Conservation (phyloP, 2,113 vertebrate genomes). For the Ornithorhynchus anatinus region DNA sequence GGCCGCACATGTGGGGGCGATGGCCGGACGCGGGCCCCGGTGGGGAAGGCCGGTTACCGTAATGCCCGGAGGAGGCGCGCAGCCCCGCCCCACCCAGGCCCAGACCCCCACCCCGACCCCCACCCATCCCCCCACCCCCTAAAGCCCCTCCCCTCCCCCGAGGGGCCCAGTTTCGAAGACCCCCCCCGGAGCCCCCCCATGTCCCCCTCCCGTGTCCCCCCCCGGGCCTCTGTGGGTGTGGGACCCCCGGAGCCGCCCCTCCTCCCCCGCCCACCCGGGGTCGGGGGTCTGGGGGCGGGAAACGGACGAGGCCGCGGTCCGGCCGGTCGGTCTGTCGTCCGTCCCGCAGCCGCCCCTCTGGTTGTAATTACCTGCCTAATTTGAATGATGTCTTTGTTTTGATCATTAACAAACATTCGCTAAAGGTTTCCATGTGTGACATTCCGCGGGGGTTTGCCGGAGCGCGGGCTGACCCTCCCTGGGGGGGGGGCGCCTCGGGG, state of each 20-base stretch:
- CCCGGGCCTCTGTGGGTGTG: conserved; percentile 75
- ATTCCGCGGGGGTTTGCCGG: conserved; percentile 51
- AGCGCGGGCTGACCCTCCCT: not conserved
- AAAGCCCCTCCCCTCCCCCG: too few relatives aligned
- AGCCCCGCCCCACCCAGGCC: too few relatives aligned
- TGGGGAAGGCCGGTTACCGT: too few relatives aligned
- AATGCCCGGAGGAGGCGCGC: conserved; percentile 57
- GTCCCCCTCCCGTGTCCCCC: too few relatives aligned
- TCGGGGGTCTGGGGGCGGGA: too few relatives aligned
- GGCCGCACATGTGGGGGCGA: too few relatives aligned
- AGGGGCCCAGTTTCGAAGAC: too few relatives aligned
- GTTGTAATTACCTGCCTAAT: conserved; percentile 76
- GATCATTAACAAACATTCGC: conserved; percentile 67
- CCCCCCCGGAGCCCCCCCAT: too few relatives aligned
- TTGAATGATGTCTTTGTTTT: conserved; percentile 74
- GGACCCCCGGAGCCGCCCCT: conserved; percentile 63
- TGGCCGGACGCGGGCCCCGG: too few relatives aligned
- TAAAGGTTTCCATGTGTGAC: conserved; percentile 68
- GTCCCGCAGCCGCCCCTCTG: conserved; percentile 60
- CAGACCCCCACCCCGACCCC: too few relatives aligned
- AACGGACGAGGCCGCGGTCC: not conserved
- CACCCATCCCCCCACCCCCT: too few relatives aligned
- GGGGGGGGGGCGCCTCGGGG: conserved; percentile 37
- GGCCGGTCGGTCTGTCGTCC: not conserved
- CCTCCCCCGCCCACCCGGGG: too few relatives aligned